phyloP scores from a whole-genome alignment of 1,140 invertebrate genomes.

The Potamilus streckersoni region DNA sequence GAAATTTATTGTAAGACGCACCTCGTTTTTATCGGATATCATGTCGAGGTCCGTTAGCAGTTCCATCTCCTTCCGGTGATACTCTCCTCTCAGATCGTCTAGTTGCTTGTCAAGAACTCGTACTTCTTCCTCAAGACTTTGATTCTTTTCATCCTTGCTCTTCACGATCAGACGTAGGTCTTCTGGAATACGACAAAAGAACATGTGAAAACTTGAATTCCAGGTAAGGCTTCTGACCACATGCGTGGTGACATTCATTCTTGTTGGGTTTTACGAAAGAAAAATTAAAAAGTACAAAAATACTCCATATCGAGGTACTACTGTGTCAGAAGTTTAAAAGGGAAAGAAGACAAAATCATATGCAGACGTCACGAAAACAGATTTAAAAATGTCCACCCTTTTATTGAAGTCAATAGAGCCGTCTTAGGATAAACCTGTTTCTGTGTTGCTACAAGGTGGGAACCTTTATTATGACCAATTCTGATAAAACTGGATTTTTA shows the following conservation, averaged over 20 bases:
- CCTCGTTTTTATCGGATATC: conserved; percentile 54
- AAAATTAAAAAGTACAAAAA: no score
- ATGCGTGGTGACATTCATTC: neutral
- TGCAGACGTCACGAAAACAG: no score
- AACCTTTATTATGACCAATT: no score
- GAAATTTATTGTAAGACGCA: conserved; percentile 6
- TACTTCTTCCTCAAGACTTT: conserved; percentile 33
- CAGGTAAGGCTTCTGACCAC: neutral
- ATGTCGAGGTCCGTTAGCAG: conserved; percentile 52
- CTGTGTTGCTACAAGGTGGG: no score
- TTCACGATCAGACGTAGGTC: conserved; percentile 34
- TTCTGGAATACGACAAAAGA: conserved; percentile 32
- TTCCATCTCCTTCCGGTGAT: conserved; percentile 37
- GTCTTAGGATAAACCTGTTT: no score
- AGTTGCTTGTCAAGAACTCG: conserved; percentile 30
- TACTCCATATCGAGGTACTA: no score
- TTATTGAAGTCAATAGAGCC: no score
- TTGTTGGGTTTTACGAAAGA: neutral
- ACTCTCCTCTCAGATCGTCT: conserved; percentile 32
- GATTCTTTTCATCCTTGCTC: conserved; percentile 34
- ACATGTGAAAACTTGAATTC: neutral
- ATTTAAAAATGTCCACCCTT: no score
- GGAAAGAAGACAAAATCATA: no score
- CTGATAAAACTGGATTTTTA: no score
- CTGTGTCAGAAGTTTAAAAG: no score